Base-by-base conservation (phyloP, 2,888 invertebrate species). In the Acleris emargana region DNA sequence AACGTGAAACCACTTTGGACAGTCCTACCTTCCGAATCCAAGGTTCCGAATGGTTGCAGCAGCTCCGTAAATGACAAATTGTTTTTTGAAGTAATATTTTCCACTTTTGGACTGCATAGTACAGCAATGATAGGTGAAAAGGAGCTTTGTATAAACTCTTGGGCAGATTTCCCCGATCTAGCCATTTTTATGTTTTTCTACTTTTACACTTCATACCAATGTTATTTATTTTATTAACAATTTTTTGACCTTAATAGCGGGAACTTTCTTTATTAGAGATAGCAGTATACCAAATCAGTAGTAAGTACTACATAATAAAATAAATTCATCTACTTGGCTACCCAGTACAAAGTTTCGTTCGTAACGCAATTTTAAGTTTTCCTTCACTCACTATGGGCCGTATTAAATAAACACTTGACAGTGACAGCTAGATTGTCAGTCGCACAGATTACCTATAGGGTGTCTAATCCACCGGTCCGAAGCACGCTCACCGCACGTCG, bases 111-210 rank as follows among this genome's bases (percentile, higher is more conserved):
- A 78, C 97, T 97, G 79, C 96, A 96, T 72, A 98, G 91, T 25
- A 97, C 96, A 57, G 97, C 98, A 71, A 99, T 94, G 84, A 97
- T 94, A 1, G 99, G 98, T 53, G 97, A 97, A 89, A 98, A 99
- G 50, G 97, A 95, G 86, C 95, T 96, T 87, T 96, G 96, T 72
- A 98, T 96, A 84, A 98, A 97, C 88, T 98, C 98, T 77, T 96
- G 95, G 4, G 96, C 94, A 76, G 95, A 95, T 84, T 89, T 88
- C 18, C 82, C 82, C 47, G 77, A 69, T 68, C 79, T 79, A 32
- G 83, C 81, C 88, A 86, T 87, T 52, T 5, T 64, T 9, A 38
- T 4, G n/a, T 25, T 49, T 20, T 25, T 38, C 11, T 38, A 50
- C 16, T 38, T 6, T 42, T 42, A 13, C 22, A 42, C 25, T 6